These are phyloP conservation scores for Endotricha flammealis DNA, from an alignment of 2,888 invertebrate species.

Conservation along the genomic window DNA sequence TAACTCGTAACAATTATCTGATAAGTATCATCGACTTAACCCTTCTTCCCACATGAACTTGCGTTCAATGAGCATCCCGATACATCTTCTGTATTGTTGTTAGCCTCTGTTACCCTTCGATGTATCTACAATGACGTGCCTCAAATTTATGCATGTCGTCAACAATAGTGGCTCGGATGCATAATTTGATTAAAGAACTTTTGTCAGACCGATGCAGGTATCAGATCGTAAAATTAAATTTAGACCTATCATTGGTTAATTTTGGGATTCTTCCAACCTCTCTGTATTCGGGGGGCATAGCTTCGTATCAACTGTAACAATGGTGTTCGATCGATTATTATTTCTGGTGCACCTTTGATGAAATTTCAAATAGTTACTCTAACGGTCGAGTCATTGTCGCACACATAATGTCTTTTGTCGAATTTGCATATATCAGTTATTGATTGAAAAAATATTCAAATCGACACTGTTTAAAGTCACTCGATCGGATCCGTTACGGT, in stretches of 20 bases:
- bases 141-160: slow-evolving; percentile 70
- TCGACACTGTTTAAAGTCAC: slow-evolving; percentile 53
- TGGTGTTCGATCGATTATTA: slow-evolving; percentile 71
- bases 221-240: slow-evolving; percentile 76
- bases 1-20: slow-evolving; percentile 75
- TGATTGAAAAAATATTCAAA: slow-evolving; percentile 78
- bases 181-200: slow-evolving; percentile 75
- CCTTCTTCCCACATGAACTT: slow-evolving; percentile 71
- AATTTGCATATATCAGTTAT: slow-evolving; percentile 75
- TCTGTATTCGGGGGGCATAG: slow-evolving; percentile 49
- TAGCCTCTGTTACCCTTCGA: slow-evolving; percentile 58
- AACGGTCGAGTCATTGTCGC: slow-evolving; percentile 72
- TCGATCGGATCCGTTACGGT: slow-evolving; percentile 70
- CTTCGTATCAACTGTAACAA: slow-evolving; percentile 66
- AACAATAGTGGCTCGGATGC: slow-evolving; percentile 73
- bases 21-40: slow-evolving; percentile 69
- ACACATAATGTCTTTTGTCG: slow-evolving; percentile 52
- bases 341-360: slow-evolving; percentile 72
- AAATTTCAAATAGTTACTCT: slow-evolving; percentile 69
- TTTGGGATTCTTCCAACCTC: slow-evolving; percentile 70
- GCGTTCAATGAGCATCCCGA: slow-evolving; percentile 62
- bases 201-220: slow-evolving; percentile 70
- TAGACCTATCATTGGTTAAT: slow-evolving; percentile 76
- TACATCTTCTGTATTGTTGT: slow-evolving; percentile 60
- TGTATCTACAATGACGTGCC: slow-evolving; percentile 63